phyloP scores from a whole-genome alignment of 2,113 vertebrate species.

The Onychostruthus taczanowskii region DNA sequence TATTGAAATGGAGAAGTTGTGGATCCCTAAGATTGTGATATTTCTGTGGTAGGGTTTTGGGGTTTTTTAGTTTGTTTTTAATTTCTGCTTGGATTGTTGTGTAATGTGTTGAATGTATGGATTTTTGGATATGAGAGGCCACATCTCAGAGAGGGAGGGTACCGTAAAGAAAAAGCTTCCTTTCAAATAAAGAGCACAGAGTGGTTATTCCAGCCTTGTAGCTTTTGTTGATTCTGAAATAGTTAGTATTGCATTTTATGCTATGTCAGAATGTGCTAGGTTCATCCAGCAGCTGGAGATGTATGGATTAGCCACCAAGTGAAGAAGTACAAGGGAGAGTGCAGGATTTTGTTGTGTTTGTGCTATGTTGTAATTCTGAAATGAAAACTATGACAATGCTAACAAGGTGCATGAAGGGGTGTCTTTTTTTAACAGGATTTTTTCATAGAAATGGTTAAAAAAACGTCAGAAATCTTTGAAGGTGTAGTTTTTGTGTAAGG shows the following conservation, averaged over 20 bases:
- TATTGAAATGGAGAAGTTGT: background rate
- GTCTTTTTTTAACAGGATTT: background rate
- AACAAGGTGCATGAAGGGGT: background rate
- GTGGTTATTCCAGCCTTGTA: background rate
- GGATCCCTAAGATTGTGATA: rapidly evolving
- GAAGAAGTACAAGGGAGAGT: background rate
- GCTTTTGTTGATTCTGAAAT: background rate
- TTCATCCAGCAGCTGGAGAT: background rate
- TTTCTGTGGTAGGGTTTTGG: background rate
- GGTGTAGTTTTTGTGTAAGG: background rate
- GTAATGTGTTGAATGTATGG: background rate
- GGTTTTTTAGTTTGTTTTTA: background rate
- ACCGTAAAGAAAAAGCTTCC: background rate
- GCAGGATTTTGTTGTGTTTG: background rate
- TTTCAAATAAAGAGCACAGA: background rate
- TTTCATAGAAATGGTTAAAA: conserved; percentile 9
- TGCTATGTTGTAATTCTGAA: background rate
- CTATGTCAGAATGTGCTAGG: background rate
- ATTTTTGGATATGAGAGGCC: background rate
- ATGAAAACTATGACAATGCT: background rate
- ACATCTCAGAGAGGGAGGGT: background rate
- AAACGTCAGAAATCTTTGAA: background rate
- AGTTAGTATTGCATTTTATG: background rate
- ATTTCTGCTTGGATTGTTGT: background rate
- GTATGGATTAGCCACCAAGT: background rate